Percentiles rank a stretch among this genome's conserved stretches.
Evolutionary conservation across 2,797 vertebrate genomes (phyloP).

Genomic region (Tangara arthus): DNA sequence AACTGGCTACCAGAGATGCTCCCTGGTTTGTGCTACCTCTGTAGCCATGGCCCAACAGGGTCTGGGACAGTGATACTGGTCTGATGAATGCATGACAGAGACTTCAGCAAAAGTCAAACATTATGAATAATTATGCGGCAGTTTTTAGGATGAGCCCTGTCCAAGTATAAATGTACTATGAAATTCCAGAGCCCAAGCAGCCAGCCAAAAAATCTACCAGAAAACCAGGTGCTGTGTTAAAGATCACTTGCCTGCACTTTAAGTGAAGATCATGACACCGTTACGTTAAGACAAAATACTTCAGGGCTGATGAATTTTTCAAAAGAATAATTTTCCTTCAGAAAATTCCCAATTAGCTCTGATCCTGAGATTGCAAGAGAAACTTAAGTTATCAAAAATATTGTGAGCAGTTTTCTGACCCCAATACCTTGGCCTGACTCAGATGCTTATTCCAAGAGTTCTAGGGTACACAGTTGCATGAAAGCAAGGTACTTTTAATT

Average conservation of each 20-base stretch:
- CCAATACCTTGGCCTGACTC: neutral
- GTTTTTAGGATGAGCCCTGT: neutral
- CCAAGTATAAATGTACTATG: neutral
- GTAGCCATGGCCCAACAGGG: rapidly evolving
- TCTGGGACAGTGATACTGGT: neutral
- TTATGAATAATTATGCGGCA: neutral
- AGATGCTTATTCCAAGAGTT: neutral
- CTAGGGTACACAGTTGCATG: neutral
- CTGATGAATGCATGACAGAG: neutral
- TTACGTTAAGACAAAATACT: neutral
- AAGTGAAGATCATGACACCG: neutral
- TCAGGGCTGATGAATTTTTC: neutral
- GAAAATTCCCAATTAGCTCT: neutral
- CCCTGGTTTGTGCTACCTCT: neutral
- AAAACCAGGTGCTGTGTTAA: neutral
- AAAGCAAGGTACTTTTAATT: neutral
- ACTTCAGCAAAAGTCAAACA: neutral
- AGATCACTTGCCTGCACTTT: neutral
- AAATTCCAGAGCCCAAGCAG: neutral
- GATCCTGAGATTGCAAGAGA: neutral
- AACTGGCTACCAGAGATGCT: neutral
- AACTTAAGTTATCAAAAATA: neutral
- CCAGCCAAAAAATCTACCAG: neutral
- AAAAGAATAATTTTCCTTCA: neutral
- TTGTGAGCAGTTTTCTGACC: neutral